Evolutionary conservation across 2,113 vertebrate genomes (phyloP).

Genomic region (Thunnus maccoyii): DNA sequence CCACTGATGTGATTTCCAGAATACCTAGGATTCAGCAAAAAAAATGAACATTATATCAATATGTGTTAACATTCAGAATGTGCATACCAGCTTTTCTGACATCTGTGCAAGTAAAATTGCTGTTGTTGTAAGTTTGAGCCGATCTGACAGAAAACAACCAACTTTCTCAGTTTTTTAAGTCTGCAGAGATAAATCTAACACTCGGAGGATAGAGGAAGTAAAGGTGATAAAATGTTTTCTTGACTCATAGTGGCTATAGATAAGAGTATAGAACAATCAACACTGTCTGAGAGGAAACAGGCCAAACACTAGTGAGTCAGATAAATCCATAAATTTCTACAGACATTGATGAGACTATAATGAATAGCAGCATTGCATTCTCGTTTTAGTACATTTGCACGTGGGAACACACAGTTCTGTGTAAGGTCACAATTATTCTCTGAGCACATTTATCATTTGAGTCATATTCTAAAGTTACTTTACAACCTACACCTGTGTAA

Average conservation of each 20-base stretch:
- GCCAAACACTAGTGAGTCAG: neutral
- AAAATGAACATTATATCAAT: conserved; percentile 31
- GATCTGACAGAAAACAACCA: neutral
- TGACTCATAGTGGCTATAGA: neutral
- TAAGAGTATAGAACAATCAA: conserved; percentile 4
- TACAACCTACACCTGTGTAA: conserved; percentile 73
- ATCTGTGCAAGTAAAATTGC: no score
- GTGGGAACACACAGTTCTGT: conserved; percentile 11
- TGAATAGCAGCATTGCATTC: conserved; percentile 15
- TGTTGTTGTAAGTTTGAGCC: neutral
- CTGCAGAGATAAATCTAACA: neutral
- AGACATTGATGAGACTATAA: neutral
- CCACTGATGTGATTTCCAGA: conserved; percentile 97
- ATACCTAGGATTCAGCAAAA: conserved; percentile 86
- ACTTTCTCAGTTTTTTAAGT: neutral
- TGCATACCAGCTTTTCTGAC: neutral
- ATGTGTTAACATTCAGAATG: conserved; percentile 9
- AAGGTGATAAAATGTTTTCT: neutral
- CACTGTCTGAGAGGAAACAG: conserved; percentile 6
- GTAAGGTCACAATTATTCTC: conserved; percentile 39
- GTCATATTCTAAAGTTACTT: conserved; percentile 64
- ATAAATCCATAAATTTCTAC: conserved; percentile 2
- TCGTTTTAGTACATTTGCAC: conserved; percentile 27
- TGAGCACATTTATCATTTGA: conserved; percentile 53
- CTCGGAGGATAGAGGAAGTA: neutral